Percentiles rank a stretch among this genome's conserved stretches.
Conservation (phyloP, 2,113 vertebrate species). For the Numenius arquata region DNA sequence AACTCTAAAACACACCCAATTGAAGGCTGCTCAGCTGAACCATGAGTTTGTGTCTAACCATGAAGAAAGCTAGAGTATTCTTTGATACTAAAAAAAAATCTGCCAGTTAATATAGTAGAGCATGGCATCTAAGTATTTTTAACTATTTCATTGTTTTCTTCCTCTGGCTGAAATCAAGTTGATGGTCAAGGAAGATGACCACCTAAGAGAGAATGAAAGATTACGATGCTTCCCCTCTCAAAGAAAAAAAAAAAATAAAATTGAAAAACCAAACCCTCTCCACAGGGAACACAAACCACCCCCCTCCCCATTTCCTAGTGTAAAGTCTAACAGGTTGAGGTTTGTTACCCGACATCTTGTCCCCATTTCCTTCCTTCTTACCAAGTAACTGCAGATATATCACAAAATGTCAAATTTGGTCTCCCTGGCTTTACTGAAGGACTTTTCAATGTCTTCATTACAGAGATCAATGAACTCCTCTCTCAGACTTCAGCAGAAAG, state of each 20-base stretch:
- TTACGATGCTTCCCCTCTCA: not conserved
- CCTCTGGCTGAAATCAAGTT: not conserved
- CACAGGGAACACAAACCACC: not conserved
- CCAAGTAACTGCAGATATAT: not conserved
- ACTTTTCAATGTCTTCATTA: not conserved
- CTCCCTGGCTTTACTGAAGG: not conserved
- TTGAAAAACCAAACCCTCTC: not conserved
- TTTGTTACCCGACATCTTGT: not conserved
- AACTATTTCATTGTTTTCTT: not conserved
- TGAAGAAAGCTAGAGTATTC: not conserved
- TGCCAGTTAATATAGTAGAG: not conserved
- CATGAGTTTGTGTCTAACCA: not conserved
- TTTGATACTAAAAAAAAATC: not conserved
- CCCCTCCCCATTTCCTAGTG: not conserved
- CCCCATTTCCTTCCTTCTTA: not conserved
- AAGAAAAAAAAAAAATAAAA: not conserved
- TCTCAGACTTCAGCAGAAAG: not conserved
- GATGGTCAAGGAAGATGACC: not conserved
- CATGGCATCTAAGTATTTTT: not conserved
- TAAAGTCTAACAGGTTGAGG: not conserved
- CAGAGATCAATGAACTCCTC: constrained; percentile 12
- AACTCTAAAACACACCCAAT: not conserved
- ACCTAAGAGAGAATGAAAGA: not conserved
- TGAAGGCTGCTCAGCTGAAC: not conserved
- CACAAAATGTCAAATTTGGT: not conserved